Evolutionary conservation across 2,888 invertebrate species (phyloP), one percentile per base, ranked within the genome.

Genomic region (Microplitis manilae): DNA sequence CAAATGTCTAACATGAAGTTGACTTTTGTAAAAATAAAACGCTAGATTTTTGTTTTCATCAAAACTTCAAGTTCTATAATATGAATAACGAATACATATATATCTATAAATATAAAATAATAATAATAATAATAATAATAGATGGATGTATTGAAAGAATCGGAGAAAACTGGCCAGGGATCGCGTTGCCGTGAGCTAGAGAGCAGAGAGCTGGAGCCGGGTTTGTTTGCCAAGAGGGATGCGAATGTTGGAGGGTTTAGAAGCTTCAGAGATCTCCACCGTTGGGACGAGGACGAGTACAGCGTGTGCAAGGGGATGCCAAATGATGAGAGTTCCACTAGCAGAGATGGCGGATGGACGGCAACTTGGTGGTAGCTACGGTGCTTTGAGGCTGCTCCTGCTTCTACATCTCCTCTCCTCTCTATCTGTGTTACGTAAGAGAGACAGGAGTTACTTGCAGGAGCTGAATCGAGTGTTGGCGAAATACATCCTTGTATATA

Each of bases 151-250:
- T 74, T n/a, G 78, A 59, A 41, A 74, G 70, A 71, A 59, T 62
- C 40, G 69, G 68, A 73, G 62, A 68, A 62, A 15, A 62, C 30
- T 79, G 77, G 65, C 84, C 82, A 83, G 83, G 85, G 82, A 87
- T 84, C 84, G 76, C 78, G 84, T 82, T 84, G 78, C 82, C 78
- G 78, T 77, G 77, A 80, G 78, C 62, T 67, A 79, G 77, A 65
- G 41, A 62, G 50, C 50, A 50, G 50, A 50, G 50, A 50, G 50
- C 50, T 50, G 50, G 13, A 50, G 76, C 73, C 73, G 76, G 76
- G 77, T 77, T 70, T 77, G 85, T 87, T 88, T 88, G 85, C 88
- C 84, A 78, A 88, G 86, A 85, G 88, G 87, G 87, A 83, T 80
- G 80, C 83, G 82, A 81, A 82, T 83, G 81, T 81, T 80, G 83